Evolutionary conservation across 2,797 vertebrate genomes (phyloP).

Genomic region (Lagorchestes hirsutus): DNA sequence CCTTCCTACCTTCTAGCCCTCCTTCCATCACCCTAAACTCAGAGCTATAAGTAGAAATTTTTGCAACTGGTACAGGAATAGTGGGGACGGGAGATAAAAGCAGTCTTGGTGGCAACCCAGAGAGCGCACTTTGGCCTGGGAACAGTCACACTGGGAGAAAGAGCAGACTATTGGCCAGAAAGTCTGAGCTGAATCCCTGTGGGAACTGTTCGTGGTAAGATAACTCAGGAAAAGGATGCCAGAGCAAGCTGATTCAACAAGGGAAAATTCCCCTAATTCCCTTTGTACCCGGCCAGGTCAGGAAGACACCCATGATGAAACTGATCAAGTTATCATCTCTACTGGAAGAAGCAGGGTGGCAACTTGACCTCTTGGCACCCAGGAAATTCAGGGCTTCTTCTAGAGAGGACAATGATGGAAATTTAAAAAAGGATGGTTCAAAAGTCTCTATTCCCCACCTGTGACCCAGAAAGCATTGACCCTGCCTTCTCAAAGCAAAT

Average conservation of each 20-base stretch:
- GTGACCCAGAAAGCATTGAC: not conserved
- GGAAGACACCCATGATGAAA: not conserved
- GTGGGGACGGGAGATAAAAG: not conserved
- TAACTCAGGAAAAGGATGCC: not conserved
- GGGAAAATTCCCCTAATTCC: not conserved
- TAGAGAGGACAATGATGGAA: not conserved
- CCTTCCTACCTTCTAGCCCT: not conserved
- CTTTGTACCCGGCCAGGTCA: not conserved
- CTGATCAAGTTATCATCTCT: not conserved
- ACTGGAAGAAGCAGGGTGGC: not conserved
- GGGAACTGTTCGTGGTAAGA: not conserved
- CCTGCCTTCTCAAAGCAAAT: not conserved
- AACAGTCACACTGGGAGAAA: not conserved
- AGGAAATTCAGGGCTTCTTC: slow-evolving; percentile 9
- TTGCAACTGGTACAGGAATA: not conserved
- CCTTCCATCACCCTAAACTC: not conserved
- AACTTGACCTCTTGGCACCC: not conserved
- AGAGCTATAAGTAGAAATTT: not conserved
- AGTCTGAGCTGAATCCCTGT: not conserved
- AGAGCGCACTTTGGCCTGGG: not conserved
- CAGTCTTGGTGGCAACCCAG: not conserved
- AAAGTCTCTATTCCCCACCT: not conserved
- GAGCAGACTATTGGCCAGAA: not conserved
- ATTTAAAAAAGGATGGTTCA: not conserved
- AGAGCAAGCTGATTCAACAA: not conserved